Evolutionary conservation across 2,888 invertebrate genomes (phyloP).

Genomic region (Sinopyrophorus schimmeli): DNA sequence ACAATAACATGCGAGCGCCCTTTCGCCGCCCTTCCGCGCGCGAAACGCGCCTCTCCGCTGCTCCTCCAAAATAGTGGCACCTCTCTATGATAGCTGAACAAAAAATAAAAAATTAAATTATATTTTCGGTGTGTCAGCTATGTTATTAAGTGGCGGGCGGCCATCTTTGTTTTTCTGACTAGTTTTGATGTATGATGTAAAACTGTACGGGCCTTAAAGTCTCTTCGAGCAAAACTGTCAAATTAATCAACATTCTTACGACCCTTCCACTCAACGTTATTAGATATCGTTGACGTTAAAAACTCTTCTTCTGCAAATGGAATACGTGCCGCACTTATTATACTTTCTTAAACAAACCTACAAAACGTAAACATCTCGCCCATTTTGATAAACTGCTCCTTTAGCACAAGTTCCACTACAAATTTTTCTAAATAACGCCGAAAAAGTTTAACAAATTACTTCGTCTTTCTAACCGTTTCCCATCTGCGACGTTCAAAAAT

Average conservation of each 20-base stretch:
- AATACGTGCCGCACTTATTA: constrained; percentile 22
- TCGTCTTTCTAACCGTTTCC: too few relatives aligned
- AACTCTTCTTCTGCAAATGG: constrained; percentile 22
- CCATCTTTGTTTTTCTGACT: constrained; percentile 49
- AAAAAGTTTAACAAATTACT: constrained; percentile 8
- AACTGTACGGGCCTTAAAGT: constrained; percentile 46
- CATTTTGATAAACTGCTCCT: too few relatives aligned
- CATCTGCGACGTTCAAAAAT: too few relatives aligned
- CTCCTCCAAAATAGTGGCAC: constrained; percentile 31
- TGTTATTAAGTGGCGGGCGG: constrained; percentile 50
- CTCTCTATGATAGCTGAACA: constrained; percentile 37
- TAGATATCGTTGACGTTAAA: constrained; percentile 42
- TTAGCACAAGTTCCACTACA: too few relatives aligned
- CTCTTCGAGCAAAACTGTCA: constrained; percentile 47
- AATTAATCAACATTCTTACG: constrained; percentile 50
- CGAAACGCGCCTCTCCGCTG: constrained; percentile 17
- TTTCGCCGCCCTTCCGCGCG: constrained; percentile 17
- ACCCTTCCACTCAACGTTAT: constrained; percentile 44
- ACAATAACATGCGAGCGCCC: constrained; percentile 36
- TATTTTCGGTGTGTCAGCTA: constrained; percentile 52
- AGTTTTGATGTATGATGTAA: constrained; percentile 49
- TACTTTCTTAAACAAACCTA: too few relatives aligned
- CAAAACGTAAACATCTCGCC: too few relatives aligned
- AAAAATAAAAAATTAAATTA: constrained; percentile 52
- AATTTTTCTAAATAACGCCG: not conserved